Evolutionary conservation across 2,113 vertebrate species (phyloP).

Genomic region (Dromiciops gliroides): DNA sequence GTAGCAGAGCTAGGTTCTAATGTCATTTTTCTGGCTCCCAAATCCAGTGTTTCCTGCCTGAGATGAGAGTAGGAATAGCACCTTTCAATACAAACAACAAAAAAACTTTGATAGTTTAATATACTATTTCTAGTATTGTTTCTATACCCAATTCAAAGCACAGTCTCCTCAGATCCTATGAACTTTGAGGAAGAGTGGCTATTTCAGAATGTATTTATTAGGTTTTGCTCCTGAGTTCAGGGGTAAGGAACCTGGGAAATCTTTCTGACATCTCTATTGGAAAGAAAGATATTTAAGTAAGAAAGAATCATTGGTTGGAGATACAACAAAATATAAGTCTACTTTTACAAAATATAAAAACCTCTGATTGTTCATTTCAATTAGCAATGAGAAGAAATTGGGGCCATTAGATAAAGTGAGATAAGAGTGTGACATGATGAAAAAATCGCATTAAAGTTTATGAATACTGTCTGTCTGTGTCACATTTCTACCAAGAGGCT

Average conservation of each 20-base stretch:
- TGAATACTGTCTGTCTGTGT: background rate
- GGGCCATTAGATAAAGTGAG: background rate
- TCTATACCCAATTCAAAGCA: background rate
- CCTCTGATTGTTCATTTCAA: background rate
- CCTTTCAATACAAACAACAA: background rate
- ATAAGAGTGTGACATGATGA: background rate
- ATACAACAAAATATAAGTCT: background rate
- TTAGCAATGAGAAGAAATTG: background rate
- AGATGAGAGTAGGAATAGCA: background rate
- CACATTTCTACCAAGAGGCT: background rate
- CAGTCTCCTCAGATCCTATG: background rate
- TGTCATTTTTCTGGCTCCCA: background rate
- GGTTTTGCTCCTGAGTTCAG: background rate
- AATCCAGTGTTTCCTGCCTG: background rate
- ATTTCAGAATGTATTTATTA: background rate
- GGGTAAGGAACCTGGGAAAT: background rate
- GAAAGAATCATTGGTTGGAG: background rate
- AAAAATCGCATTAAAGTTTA: background rate
- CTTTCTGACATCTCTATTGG: background rate
- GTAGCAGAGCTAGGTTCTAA: background rate
- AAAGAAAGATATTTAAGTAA: background rate
- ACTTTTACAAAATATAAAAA: background rate
- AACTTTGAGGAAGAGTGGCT: background rate
- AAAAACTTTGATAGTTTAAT: background rate
- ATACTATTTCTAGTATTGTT: background rate